phyloP scores from a whole-genome alignment of 2,888 invertebrate genomes.

The Mayetiola destructor region DNA sequence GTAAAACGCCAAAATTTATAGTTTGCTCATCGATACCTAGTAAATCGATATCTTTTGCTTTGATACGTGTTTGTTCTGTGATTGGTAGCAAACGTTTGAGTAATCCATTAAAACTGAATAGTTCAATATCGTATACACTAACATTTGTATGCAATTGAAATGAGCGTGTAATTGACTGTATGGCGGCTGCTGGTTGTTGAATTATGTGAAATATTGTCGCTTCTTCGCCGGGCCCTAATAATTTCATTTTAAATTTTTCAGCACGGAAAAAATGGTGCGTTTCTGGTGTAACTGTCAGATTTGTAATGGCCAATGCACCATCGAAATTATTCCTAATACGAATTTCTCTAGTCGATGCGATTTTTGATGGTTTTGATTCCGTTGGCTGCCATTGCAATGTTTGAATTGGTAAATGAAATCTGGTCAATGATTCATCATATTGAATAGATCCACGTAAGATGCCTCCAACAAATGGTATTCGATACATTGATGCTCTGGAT shows the following conservation, averaged over 20 bases:
- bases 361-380: constrained; percentile 10
- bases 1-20: constrained; percentile 32
- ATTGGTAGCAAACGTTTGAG: constrained; percentile 26
- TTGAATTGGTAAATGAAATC: constrained; percentile 23
- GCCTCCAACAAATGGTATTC: constrained; percentile 42
- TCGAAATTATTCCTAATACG: constrained; percentile 57
- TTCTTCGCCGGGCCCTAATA: constrained; percentile 26
- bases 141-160: constrained; percentile 34
- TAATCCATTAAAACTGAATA: constrained; percentile 37
- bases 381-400: neutral
- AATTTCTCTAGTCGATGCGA: constrained; percentile 38
- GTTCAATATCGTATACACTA: constrained; percentile 35
- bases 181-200: constrained; percentile 17
- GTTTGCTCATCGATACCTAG: constrained; percentile 22
- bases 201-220: constrained; percentile 26
- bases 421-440: constrained; percentile 35
- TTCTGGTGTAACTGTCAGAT: constrained; percentile 43
- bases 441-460: constrained; percentile 37
- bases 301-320: constrained; percentile 55
- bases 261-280: neutral
- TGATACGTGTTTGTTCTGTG: neutral
- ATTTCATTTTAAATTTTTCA: constrained; percentile 20
- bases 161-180: neutral
- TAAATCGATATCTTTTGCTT: neutral
- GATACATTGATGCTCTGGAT: neutral